Evolutionary conservation across 2,888 invertebrate genomes (phyloP).

Genomic region (Coenonympha arcania): DNA sequence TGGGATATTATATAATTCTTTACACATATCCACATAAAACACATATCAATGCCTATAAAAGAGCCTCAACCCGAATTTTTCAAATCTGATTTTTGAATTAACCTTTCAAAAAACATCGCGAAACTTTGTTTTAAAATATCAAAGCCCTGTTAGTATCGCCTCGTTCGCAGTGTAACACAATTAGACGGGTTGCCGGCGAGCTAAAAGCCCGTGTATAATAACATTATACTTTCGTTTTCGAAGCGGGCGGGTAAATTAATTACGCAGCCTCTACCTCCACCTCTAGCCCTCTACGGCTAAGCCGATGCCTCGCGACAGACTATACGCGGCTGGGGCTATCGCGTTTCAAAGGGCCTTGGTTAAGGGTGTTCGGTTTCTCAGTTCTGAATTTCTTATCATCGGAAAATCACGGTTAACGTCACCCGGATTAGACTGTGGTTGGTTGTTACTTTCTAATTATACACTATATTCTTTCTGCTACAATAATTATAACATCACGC

Average conservation of each 20-base stretch:
- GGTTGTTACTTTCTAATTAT: too few relatives aligned
- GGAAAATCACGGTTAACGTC: too few relatives aligned
- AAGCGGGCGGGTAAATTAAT: constrained; percentile 36
- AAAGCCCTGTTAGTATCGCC: constrained; percentile 30
- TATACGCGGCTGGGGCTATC: constrained; percentile 22
- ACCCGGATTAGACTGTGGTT: too few relatives aligned
- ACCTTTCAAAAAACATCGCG: constrained; percentile 8
- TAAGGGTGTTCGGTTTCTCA: constrained; percentile 17
- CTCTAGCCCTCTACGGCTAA: too few relatives aligned
- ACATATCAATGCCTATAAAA: not conserved
- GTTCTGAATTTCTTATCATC: not conserved
- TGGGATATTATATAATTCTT: not conserved
- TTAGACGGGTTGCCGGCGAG: constrained; percentile 33
- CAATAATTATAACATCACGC: too few relatives aligned
- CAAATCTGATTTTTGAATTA: not conserved
- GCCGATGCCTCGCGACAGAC: constrained; percentile 23
- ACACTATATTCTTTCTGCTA: too few relatives aligned
- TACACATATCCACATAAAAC: not conserved
- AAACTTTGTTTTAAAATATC: constrained; percentile 26
- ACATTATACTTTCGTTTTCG: constrained; percentile 36
- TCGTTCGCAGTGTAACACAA: constrained; percentile 33
- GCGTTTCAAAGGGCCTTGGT: constrained; percentile 32
- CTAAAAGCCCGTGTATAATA: constrained; percentile 40
- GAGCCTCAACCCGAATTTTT: too few relatives aligned
- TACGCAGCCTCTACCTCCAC: constrained; percentile 33